phyloP scores from a whole-genome alignment of 2,797 vertebrate species.

The Dryobates pubescens region DNA sequence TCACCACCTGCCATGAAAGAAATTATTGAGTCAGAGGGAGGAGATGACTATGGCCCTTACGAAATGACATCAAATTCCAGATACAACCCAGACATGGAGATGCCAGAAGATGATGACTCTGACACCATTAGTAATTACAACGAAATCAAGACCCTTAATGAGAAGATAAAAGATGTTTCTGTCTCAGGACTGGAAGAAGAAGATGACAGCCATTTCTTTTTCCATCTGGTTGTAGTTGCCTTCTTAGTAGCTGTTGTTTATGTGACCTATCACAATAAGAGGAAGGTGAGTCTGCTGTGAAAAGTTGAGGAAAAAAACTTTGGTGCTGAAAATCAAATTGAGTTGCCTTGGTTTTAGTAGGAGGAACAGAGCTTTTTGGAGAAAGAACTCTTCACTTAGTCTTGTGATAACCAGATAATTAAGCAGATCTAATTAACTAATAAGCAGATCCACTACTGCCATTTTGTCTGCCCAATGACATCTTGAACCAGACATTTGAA shows the following conservation, averaged over 20 bases:
- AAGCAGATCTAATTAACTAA: not conserved
- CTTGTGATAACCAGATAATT: not conserved
- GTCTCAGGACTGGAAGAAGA: slow-evolving; percentile 79
- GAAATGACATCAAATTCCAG: slow-evolving; percentile 65
- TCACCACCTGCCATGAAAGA: slow-evolving; percentile 68
- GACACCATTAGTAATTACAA: slow-evolving; percentile 56
- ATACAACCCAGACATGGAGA: slow-evolving; percentile 47
- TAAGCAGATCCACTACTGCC: not conserved
- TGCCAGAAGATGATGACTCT: slow-evolving; percentile 65
- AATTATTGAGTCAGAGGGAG: slow-evolving; percentile 61
- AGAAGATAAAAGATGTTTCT: slow-evolving; percentile 68
- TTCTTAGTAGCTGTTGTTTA: slow-evolving; percentile 92
- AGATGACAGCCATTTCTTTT: slow-evolving; percentile 94
- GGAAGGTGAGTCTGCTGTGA: slow-evolving; percentile 84
- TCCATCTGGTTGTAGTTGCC: slow-evolving; percentile 91
- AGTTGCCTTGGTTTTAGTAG: not conserved
- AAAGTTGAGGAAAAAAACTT: not conserved
- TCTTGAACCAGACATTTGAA: not conserved
- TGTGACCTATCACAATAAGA: slow-evolving; percentile 96
- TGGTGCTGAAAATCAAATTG: not conserved
- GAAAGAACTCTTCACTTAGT: not conserved
- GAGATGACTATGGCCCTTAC: slow-evolving; percentile 61
- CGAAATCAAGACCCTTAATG: slow-evolving; percentile 61
- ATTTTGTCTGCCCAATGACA: not conserved
- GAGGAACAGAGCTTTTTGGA: not conserved